Percentiles rank a stretch among this genome's conserved stretches.
These are phyloP conservation scores for Kryptolebias ocellatus DNA, from an alignment of 2,797 vertebrate genomes.

Conservation along the genomic window DNA sequence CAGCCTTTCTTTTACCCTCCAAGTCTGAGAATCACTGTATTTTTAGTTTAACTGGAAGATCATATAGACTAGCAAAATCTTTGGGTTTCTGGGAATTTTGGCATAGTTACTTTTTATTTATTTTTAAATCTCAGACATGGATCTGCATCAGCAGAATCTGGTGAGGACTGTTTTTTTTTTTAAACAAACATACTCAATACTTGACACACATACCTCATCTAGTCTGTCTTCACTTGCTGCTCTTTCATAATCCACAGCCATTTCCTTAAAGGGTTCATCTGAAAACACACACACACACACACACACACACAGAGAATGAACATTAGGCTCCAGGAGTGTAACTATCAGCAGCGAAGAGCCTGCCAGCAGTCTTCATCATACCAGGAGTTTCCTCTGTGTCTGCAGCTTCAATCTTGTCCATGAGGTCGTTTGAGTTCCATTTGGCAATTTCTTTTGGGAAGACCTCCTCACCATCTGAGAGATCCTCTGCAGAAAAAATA, in stretches of 20 bases:
- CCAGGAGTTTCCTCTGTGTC: slow-evolving; percentile 87
- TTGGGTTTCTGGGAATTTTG: slow-evolving; percentile 11
- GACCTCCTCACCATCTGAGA: slow-evolving; percentile 89
- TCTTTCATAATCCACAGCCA: slow-evolving; percentile 83
- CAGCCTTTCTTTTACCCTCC: slow-evolving; percentile 37
- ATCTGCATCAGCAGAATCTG: slow-evolving; percentile 22
- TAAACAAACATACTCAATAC: no score
- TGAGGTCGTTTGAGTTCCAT: slow-evolving; percentile 95
- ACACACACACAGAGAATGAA: slow-evolving; percentile 13
- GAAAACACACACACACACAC: slow-evolving; percentile 58
- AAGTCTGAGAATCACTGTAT: slow-evolving; percentile 19
- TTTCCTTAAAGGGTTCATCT: slow-evolving; percentile 87
- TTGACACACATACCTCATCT: slow-evolving; percentile 83
- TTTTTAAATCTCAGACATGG: not conserved
- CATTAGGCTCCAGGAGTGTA: not conserved
- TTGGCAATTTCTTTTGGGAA: slow-evolving; percentile 93
- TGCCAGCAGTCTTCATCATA: slow-evolving; percentile 58
- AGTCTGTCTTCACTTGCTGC: slow-evolving; percentile 87
- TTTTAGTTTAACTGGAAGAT: slow-evolving; percentile 8
- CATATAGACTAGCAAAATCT: slow-evolving; percentile 5
- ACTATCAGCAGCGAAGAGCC: not conserved
- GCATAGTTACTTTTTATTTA: not conserved
- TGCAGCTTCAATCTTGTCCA: slow-evolving; percentile 91
- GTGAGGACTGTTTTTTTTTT: slow-evolving; percentile 17
- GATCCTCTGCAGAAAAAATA: slow-evolving; percentile 84